phyloP scores from a whole-genome alignment of 2,888 invertebrate species.

The Agapostemon virescens region DNA sequence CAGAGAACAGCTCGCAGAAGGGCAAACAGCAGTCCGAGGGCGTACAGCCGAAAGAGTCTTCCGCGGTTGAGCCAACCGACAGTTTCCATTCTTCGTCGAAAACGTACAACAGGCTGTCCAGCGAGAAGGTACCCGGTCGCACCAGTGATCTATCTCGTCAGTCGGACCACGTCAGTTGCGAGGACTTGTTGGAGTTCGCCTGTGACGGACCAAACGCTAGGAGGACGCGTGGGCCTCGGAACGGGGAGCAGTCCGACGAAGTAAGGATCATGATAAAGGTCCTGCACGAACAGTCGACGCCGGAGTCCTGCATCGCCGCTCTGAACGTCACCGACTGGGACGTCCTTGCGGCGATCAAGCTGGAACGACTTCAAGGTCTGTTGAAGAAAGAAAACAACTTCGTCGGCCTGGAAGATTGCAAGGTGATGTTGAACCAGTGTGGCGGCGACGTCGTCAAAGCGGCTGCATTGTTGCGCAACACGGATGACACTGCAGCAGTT shows the following conservation, averaged over 20 bases:
- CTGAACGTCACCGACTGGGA: slow-evolving; percentile 94
- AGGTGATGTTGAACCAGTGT: slow-evolving; percentile 77
- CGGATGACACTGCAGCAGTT: slow-evolving; percentile 78
- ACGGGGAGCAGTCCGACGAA: slow-evolving; percentile 90
- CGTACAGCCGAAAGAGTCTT: slow-evolving; percentile 45
- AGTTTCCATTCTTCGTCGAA: slow-evolving; percentile 42
- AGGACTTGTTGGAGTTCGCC: slow-evolving; percentile 94
- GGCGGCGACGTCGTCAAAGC: slow-evolving; percentile 78
- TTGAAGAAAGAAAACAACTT: slow-evolving; percentile 77
- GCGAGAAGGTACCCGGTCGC: slow-evolving; percentile 43
- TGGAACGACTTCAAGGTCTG: slow-evolving; percentile 84
- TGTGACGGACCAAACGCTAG: slow-evolving; percentile 87
- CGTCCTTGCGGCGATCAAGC: slow-evolving; percentile 93
- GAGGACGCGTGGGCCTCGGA: slow-evolving; percentile 89
- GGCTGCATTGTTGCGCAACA: slow-evolving; percentile 76
- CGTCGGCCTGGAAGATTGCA: slow-evolving; percentile 77
- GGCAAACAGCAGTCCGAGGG: slow-evolving; percentile 36
- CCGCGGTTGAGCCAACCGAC: slow-evolving; percentile 38
- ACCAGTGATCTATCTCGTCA: slow-evolving; percentile 73
- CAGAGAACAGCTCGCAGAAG: slow-evolving; percentile 26
- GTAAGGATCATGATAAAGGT: slow-evolving; percentile 95
- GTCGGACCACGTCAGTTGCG: slow-evolving; percentile 93
- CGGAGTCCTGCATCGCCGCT: slow-evolving; percentile 89
- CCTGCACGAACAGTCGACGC: slow-evolving; percentile 82
- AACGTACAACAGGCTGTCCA: slow-evolving; percentile 38